A percentile compares a stretch with the other conserved stretches of the same genome.
phyloP scores from a whole-genome alignment of 2,888 invertebrate genomes.

The Conus canariensis region DNA sequence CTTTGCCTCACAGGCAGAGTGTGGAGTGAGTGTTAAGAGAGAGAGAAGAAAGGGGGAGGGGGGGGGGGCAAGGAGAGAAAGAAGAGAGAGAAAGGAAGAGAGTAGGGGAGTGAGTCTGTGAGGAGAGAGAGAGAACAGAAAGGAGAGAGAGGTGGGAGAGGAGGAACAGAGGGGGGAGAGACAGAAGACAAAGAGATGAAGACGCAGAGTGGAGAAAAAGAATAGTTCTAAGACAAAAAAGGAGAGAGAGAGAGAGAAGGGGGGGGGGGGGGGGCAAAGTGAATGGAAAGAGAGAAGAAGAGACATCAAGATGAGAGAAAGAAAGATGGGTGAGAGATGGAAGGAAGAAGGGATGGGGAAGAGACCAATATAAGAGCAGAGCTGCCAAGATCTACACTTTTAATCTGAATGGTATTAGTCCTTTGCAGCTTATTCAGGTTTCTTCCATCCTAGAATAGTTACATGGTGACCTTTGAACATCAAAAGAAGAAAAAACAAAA shows the following conservation, averaged over 20 bases:
- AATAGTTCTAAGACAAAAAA: not conserved
- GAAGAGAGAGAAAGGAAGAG: slow-evolving; percentile 17
- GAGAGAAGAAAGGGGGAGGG: not conserved
- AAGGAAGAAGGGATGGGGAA: no score
- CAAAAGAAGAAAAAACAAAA: no score
- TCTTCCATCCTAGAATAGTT: no score
- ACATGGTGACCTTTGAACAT: no score
- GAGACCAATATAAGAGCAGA: no score
- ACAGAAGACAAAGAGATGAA: not conserved
- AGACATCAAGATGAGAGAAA: no score
- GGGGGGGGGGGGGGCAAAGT: no score
- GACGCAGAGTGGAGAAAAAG: not conserved
- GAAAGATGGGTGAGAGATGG: no score
- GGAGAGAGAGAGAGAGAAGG: not conserved
- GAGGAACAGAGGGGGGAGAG: not conserved
- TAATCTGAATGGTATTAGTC: no score
- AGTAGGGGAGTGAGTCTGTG: slow-evolving; percentile 37
- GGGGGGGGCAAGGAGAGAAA: not conserved
- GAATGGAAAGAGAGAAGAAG: not conserved
- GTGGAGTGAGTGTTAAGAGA: slow-evolving; percentile 22
- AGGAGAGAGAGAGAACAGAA: not conserved
- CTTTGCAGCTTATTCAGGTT: no score
- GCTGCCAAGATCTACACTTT: no score
- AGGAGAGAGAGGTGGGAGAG: no score
- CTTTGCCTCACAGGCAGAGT: slow-evolving; percentile 12